These are phyloP conservation scores for Ladona fulva DNA, from an alignment of 1,140 invertebrate species.

Conservation along the genomic window DNA sequence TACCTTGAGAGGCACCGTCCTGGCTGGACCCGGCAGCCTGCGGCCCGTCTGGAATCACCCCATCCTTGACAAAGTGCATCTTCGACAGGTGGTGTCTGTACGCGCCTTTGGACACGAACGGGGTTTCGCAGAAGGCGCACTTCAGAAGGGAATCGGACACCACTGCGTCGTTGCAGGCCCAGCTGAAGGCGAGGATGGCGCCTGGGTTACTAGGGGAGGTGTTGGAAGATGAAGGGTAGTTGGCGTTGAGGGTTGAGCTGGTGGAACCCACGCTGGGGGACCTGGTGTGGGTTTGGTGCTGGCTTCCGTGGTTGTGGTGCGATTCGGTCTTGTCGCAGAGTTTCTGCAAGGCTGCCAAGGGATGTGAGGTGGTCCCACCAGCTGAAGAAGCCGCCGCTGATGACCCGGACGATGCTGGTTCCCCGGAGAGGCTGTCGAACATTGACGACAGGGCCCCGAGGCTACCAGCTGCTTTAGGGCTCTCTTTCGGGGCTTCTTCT, in stretches of 20 bases:
- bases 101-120: conserved; percentile 92
- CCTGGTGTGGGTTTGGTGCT: conserved; percentile 29
- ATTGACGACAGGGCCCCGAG: conserved; percentile 79
- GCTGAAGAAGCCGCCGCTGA: conserved; percentile 35
- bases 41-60: conserved; percentile 64
- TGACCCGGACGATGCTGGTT: conserved; percentile 31
- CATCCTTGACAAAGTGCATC: conserved; percentile 94
- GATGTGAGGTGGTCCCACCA: conserved; percentile 66
- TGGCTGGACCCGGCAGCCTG: background rate
- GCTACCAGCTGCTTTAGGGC: conserved; percentile 40
- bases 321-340: conserved; percentile 90
- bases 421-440: conserved; percentile 70
- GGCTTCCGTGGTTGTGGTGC: conserved; percentile 38
- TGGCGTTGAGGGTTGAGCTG: conserved; percentile 16
- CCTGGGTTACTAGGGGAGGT: conserved; percentile 43
- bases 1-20: conserved; percentile 8
- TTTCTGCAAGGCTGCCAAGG: conserved; percentile 85
- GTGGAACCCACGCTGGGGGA: conserved; percentile 14
- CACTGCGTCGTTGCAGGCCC: conserved; percentile 86
- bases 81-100: conserved; percentile 94
- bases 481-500: background rate
- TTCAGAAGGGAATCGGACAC: conserved; percentile 83
- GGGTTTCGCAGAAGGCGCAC: conserved; percentile 92
- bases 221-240: conserved; percentile 22
- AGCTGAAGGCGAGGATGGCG: conserved; percentile 81